phyloP scores from a whole-genome alignment of 2,888 invertebrate species.

The Nomada fabriciana region DNA sequence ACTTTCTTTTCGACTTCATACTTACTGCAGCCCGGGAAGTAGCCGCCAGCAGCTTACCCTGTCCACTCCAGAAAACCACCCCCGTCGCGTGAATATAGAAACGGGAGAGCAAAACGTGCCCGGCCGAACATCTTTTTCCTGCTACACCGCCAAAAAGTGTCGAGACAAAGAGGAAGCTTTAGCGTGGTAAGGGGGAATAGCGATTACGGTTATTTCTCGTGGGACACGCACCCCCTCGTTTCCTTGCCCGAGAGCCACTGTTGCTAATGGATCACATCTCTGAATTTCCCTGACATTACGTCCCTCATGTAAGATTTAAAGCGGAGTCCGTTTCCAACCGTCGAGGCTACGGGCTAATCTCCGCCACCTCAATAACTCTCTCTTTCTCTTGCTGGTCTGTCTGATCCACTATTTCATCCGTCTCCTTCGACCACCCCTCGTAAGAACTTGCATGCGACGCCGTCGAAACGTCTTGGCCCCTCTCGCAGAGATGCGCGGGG shows the following conservation, averaged over 20 bases:
- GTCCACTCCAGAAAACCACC: slow-evolving; percentile 11
- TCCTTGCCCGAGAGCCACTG: slow-evolving; percentile 65
- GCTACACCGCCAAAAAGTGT: not conserved
- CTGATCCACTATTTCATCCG: no score
- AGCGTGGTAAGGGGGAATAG: slow-evolving; percentile 69
- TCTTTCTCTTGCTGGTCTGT: slow-evolving; percentile 18
- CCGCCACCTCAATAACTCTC: slow-evolving; percentile 62
- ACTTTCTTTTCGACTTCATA: slow-evolving; percentile 28
- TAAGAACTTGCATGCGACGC: no score
- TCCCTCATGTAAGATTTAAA: slow-evolving; percentile 78
- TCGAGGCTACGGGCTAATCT: slow-evolving; percentile 70
- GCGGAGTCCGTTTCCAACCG: slow-evolving; percentile 61
- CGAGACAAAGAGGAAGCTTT: not conserved
- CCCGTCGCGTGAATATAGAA: slow-evolving; percentile 26
- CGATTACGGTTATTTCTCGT: slow-evolving; percentile 81
- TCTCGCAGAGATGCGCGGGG: not conserved
- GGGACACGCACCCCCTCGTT: slow-evolving; percentile 70
- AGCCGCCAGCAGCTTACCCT: slow-evolving; percentile 31
- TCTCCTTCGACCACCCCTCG: no score
- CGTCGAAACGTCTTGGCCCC: no score
- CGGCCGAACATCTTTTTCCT: not conserved
- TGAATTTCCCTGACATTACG: slow-evolving; percentile 79
- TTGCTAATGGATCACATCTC: slow-evolving; percentile 80
- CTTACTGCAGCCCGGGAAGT: slow-evolving; percentile 28
- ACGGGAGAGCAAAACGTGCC: slow-evolving; percentile 17